These are phyloP conservation scores for Halcyon leucocephala DNA, from an alignment of 2,797 vertebrate genomes.

Conservation along the genomic window DNA sequence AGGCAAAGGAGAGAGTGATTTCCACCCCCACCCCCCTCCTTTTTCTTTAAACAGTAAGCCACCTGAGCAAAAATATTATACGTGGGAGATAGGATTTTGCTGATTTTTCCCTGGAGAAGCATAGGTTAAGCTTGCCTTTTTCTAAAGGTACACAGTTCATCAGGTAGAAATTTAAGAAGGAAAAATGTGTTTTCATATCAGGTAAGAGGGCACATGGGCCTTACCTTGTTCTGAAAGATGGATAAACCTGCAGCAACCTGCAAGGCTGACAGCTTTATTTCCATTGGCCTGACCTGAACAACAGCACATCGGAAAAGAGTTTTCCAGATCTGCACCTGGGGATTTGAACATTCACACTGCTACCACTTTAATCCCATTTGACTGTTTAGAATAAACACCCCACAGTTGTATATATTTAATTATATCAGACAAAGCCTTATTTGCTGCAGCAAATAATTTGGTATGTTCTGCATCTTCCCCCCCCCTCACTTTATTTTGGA, in stretches of 20 bases:
- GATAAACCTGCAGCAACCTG: not conserved
- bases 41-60: not conserved
- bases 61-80: not conserved
- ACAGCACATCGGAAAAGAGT: not conserved
- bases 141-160: not conserved
- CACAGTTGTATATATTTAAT: not conserved
- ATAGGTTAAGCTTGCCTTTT: not conserved
- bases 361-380: not conserved
- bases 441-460: not conserved
- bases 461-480: not conserved
- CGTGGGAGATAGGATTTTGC: not conserved
- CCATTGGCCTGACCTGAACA: not conserved
- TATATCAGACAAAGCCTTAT: not conserved
- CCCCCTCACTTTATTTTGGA: not conserved
- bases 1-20: not conserved
- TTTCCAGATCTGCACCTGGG: not conserved
- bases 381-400: not conserved
- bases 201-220: not conserved
- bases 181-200: not conserved
- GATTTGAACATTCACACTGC: not conserved
- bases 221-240: not conserved
- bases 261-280: not conserved
- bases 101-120: not conserved
- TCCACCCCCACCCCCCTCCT: fast-evolving
- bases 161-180: not conserved